Percentiles rank a stretch among this genome's conserved stretches.
Conservation (phyloP, 92 coral and sea anemone species). For the Porites cylindrica region DNA sequence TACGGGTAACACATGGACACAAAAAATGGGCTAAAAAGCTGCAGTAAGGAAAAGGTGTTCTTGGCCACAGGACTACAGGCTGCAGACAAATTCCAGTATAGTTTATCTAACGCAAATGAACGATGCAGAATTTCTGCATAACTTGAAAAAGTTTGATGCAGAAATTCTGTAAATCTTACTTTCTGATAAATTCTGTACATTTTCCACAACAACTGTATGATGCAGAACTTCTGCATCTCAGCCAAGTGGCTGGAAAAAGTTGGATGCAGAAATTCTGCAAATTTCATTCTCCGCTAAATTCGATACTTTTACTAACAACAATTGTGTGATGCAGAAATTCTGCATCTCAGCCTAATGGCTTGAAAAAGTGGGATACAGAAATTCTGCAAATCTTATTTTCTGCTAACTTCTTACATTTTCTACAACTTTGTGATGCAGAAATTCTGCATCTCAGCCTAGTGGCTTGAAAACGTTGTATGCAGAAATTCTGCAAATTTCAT, state of each 20-base stretch:
- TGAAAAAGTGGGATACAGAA: too few species aligned
- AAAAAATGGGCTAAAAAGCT: not conserved
- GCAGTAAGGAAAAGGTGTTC: not conserved
- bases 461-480: too few species aligned
- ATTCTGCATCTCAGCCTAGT: too few species aligned
- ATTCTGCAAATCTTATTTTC: too few species aligned
- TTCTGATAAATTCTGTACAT: not conserved
- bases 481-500: too few species aligned
- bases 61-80: too few species aligned
- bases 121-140: not conserved
- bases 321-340: not conserved
- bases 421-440: too few species aligned
- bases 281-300: not conserved
- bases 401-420: too few species aligned
- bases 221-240: not conserved
- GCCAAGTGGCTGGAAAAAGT: not conserved
- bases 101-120: not conserved
- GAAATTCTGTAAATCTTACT: not conserved
- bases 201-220: not conserved
- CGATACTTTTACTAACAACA: not conserved
- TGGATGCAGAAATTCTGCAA: not conserved
- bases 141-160: not conserved
- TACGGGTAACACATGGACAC: not conserved
- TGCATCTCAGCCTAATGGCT: not conserved
- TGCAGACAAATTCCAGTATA: not conserved